Evolutionary conservation across 2,888 invertebrate species (phyloP).

Genomic region (Plutella xylostella): DNA sequence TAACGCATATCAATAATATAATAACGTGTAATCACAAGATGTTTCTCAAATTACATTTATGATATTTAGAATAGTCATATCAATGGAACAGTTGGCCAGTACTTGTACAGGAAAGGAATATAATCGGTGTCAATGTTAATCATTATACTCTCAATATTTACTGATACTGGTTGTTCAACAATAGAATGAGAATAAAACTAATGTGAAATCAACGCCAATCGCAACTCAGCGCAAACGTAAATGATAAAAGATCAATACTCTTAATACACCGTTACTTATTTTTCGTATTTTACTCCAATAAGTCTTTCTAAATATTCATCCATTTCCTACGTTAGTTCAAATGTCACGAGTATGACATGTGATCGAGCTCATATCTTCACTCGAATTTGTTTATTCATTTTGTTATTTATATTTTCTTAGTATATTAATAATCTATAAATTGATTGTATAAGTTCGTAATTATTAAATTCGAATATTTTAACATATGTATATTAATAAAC

Average conservation of each 20-base stretch:
- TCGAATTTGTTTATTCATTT: constrained; percentile 68
- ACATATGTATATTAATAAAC: constrained; percentile 72
- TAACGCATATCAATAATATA: constrained; percentile 1
- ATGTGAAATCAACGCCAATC: constrained; percentile 18
- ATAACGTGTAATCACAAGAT: not conserved
- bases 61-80: no score
- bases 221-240: constrained; percentile 37
- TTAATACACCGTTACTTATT: constrained; percentile 64
- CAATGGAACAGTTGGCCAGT: no score
- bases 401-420: constrained; percentile 70
- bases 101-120: no score
- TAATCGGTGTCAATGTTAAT: no score
- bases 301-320: constrained; percentile 70
- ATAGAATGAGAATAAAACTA: no score
- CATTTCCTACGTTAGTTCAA: constrained; percentile 60
- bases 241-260: constrained; percentile 52
- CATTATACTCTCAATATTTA: no score
- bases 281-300: constrained; percentile 68
- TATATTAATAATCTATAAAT: constrained; percentile 71
- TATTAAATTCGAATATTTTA: constrained; percentile 72
- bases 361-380: constrained; percentile 62
- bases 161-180: no score
- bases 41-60: no score
- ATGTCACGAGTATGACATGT: constrained; percentile 67
- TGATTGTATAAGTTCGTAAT: constrained; percentile 71